A percentile compares a stretch with the other conserved stretches of the same genome.
Evolutionary conservation across 2,113 vertebrate species (phyloP).

Genomic region (Oncorhynchus nerka): DNA sequence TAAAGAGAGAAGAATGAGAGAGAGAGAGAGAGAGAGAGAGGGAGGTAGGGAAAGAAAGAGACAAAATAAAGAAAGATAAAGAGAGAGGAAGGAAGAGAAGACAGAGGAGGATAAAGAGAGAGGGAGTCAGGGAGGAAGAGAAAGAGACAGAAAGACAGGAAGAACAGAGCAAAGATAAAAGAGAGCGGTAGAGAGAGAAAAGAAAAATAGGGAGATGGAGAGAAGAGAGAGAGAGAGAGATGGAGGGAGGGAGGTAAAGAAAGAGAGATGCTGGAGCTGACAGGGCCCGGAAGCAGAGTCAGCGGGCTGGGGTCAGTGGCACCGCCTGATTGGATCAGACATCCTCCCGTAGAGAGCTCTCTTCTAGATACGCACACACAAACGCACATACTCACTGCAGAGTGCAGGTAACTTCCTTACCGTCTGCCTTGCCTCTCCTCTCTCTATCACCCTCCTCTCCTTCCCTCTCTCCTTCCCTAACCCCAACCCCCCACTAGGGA

Average conservation of each 20-base stretch:
- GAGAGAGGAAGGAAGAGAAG: background rate
- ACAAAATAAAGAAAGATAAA: background rate
- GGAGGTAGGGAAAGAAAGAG: background rate
- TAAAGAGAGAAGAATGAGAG: slow-evolving; percentile 8
- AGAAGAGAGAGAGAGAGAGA: slow-evolving; percentile 4
- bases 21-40: background rate
- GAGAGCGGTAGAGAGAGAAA: slow-evolving; percentile 8
- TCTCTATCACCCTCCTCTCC: background rate
- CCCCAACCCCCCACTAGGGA: too few relatives aligned
- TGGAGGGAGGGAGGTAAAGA: slow-evolving; percentile 4
- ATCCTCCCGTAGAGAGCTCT: slow-evolving; percentile 50
- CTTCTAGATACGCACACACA: slow-evolving; percentile 22
- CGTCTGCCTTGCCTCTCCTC: background rate
- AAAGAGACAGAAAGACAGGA: background rate
- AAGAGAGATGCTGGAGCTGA: slow-evolving; percentile 43
- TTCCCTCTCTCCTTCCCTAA: too few relatives aligned
- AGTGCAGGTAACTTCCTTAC: background rate
- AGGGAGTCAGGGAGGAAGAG: background rate
- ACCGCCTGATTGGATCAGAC: slow-evolving; percentile 57
- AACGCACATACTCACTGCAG: slow-evolving; percentile 8
- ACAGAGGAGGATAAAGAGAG: background rate
- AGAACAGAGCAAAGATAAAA: background rate
- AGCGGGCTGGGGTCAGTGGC: slow-evolving; percentile 45
- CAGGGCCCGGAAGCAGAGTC: slow-evolving; percentile 53
- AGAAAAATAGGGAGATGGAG: background rate